phyloP scores from a whole-genome alignment of 2,113 vertebrate species.

The Vulpes lagopus region DNA sequence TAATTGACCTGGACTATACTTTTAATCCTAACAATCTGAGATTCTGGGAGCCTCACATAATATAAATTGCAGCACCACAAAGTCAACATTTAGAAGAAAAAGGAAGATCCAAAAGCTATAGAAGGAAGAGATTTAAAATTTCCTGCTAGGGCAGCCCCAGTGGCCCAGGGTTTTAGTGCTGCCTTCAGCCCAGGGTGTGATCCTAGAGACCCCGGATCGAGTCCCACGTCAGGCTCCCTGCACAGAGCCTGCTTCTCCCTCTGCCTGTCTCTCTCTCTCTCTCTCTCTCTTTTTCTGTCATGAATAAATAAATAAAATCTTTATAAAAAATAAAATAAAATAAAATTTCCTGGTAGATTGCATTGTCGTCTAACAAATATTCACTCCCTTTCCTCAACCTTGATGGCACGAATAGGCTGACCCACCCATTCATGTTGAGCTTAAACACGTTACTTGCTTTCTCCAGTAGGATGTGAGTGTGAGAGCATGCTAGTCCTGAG shows the following conservation, averaged over 20 bases:
- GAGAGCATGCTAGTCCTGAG: neutral
- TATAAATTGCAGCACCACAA: neutral
- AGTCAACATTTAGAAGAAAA: neutral
- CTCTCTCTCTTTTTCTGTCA: too few species aligned
- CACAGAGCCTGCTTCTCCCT: too few species aligned
- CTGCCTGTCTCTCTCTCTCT: too few species aligned
- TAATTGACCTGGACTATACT: rapidly evolving
- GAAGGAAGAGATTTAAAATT: neutral
- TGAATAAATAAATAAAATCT: too few species aligned
- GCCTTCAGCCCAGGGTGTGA: too few species aligned
- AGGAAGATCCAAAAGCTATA: neutral
- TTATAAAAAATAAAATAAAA: too few species aligned
- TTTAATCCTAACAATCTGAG: neutral
- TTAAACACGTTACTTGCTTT: neutral
- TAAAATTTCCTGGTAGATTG: neutral
- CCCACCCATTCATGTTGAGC: rapidly evolving
- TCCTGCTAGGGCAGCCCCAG: too few species aligned
- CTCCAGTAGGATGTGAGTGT: rapidly evolving
- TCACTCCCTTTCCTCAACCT: neutral
- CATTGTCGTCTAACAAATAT: neutral
- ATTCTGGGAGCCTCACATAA: neutral
- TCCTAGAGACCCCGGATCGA: too few species aligned
- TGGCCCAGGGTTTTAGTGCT: too few species aligned
- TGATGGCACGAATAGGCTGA: neutral
- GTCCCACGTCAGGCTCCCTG: too few species aligned